Conservation (phyloP, 2,797 vertebrate genomes). For the Esox lucius region DNA sequence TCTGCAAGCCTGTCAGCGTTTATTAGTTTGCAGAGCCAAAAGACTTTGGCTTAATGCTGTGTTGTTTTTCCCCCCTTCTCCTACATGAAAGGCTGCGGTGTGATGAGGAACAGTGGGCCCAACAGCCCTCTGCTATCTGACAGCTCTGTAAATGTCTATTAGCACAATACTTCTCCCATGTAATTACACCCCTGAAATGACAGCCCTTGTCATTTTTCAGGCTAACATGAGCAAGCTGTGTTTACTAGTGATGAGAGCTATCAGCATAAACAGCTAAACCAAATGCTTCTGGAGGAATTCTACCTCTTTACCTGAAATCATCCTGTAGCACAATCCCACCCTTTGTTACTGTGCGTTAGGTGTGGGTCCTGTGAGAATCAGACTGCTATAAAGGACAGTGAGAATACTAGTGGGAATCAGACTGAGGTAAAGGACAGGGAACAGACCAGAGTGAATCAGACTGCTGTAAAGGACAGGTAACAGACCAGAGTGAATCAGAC, state of each 20-base stretch:
- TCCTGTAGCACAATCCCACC: background rate
- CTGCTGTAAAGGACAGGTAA: background rate
- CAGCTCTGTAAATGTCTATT: conserved; percentile 40
- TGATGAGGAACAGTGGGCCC: conserved; percentile 10
- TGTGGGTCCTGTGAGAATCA: too few species aligned
- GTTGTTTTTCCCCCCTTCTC: conserved; percentile 22
- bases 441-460: background rate
- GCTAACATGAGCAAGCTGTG: conserved; percentile 19
- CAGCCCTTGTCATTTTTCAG: conserved; percentile 23
- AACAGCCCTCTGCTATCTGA: conserved; percentile 21
- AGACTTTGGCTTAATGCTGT: conserved; percentile 26
- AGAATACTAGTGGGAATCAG: background rate
- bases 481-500: background rate
- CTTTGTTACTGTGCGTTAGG: background rate
- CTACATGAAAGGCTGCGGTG: conserved; percentile 10
- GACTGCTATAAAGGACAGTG: background rate
- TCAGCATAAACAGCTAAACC: conserved; percentile 23
- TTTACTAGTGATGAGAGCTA: conserved; percentile 26
- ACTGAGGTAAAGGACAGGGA: background rate
- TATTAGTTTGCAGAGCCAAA: conserved; percentile 41
- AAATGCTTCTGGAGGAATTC: background rate
- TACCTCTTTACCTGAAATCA: background rate
- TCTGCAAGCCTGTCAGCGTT: conserved; percentile 36
- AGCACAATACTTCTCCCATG: conserved; percentile 33
- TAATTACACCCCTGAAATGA: conserved; percentile 31